Conservation (phyloP, 2,113 vertebrate genomes). For the Oostethus manadensis region DNA sequence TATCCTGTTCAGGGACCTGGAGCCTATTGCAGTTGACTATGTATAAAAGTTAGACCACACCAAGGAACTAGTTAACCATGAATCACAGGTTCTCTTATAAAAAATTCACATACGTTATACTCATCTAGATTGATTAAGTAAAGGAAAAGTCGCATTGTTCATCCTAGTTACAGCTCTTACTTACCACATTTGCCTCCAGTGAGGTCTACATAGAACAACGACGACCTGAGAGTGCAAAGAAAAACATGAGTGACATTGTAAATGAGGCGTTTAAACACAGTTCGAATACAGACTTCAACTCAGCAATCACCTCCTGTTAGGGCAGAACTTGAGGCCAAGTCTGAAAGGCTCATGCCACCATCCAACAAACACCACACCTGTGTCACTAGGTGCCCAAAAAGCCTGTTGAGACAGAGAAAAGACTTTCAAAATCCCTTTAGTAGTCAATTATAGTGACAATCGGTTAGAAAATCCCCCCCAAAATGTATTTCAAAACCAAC, state of each 20-base stretch:
- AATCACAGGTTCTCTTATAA: too few relatives aligned
- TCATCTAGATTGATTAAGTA: too few relatives aligned
- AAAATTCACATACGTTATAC: too few relatives aligned
- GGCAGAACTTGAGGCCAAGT: slow-evolving; percentile 81
- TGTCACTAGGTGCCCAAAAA: slow-evolving; percentile 88
- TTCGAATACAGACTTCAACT: background rate
- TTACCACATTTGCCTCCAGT: slow-evolving; percentile 81
- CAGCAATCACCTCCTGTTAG: slow-evolving; percentile 82
- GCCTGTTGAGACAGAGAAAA: slow-evolving; percentile 68
- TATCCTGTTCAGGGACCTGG: too few relatives aligned
- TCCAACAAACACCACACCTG: slow-evolving; percentile 86
- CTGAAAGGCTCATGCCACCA: slow-evolving; percentile 90
- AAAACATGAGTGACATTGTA: background rate
- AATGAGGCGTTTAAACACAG: background rate
- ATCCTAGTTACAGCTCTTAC: slow-evolving; percentile 14
- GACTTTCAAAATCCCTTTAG: background rate
- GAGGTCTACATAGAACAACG: slow-evolving; percentile 86
- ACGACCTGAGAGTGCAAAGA: slow-evolving; percentile 71
- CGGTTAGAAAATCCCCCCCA: too few relatives aligned
- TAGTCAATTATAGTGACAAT: too few relatives aligned
- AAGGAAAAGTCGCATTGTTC: background rate
- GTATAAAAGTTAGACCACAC: too few relatives aligned
- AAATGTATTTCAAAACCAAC: background rate
- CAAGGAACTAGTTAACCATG: too few relatives aligned
- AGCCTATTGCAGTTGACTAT: too few relatives aligned